Percentiles rank a stretch among this genome's conserved stretches.
These are phyloP conservation scores for Myotis brandtii DNA, from an alignment of 2,113 vertebrate genomes.

Conservation along the genomic window DNA sequence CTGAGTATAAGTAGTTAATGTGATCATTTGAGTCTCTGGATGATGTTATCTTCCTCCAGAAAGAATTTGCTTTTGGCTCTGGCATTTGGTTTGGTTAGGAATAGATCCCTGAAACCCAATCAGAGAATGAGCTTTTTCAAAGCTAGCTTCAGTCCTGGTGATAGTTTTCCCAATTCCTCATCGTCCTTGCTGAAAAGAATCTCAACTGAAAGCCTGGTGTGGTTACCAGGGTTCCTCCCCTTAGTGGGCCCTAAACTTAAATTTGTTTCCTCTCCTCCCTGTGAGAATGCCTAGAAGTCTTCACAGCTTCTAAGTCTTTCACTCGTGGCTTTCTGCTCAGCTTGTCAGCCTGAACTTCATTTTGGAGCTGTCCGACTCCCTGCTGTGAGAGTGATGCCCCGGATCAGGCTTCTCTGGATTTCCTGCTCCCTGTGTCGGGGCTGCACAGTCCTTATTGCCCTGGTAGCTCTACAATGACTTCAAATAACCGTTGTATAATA, in stretches of 20 bases:
- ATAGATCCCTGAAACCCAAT: not conserved
- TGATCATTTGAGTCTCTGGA: not conserved
- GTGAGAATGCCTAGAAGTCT: not conserved
- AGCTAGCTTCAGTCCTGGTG: not conserved
- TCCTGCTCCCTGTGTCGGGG: not conserved
- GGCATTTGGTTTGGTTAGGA: not conserved
- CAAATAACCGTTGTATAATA: not conserved
- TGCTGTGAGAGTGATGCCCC: not conserved
- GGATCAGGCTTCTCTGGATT: not conserved
- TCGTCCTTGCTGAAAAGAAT: not conserved
- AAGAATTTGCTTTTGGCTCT: constrained; percentile 10
- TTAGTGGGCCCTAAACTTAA: not conserved
- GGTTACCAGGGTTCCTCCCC: not conserved
- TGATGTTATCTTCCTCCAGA: not conserved
- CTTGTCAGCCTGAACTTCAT: not conserved
- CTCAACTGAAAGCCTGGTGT: not conserved
- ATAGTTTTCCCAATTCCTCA: not conserved
- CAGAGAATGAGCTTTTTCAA: not conserved
- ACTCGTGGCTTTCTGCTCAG: not conserved
- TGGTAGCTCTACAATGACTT: not conserved
- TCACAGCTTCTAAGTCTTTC: not conserved
- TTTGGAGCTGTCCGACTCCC: not conserved
- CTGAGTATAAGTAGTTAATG: not conserved
- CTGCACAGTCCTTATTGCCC: not conserved
- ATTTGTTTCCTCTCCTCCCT: not conserved